Evolutionary conservation across 2,888 invertebrate genomes (phyloP), one percentile per base, ranked within the genome.

Genomic region (Macrosiphum euphorbiae): DNA sequence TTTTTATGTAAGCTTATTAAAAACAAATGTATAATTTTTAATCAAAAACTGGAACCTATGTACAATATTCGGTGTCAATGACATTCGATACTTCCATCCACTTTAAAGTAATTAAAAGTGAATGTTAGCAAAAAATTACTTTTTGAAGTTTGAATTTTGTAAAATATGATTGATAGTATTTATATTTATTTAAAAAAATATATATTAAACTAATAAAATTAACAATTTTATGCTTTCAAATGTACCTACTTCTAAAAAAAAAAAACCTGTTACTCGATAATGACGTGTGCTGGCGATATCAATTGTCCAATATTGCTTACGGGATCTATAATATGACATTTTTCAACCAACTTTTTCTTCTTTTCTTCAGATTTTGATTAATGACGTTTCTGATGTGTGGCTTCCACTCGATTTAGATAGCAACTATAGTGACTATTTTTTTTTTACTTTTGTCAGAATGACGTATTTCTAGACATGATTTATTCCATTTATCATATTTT

Each of bases 401-500:
- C 44, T 91, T 91, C 41, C 86, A 91, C 41, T 61, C 58, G 86
- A 92, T 87, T 92, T 86, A 92, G 61, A 92, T 61, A 61, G 61
- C 35, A 16, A 24, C n/a, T 61, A 86, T 10, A 16, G 86, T 87
- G 61, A 87, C 61, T 61, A 35, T 92, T 86, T 58, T 85, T 86
- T 85, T n/a, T 52, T 41, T 85, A 91, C 28, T 87, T 26, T 26
- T 87, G 47, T 87, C 35, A 35, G 50, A 26, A 86, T 86, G 58
- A 61, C 86, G 58, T 58, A 61, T 87, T 87, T 50, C 26, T 61
- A 92, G 4, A 58, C 55, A 44, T 44, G 55, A 85, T 91, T 84
- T 85, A 91, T 91, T 91, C 11, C 58, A 85, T 91, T 91, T 91
- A 91, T 91, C 91, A 58, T 58, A 8, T 85, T 91, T 85, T 55